A percentile compares a stretch with the other conserved stretches of the same genome.
Conservation (phyloP, 1,140 invertebrate genomes). For the Physella acuta region DNA sequence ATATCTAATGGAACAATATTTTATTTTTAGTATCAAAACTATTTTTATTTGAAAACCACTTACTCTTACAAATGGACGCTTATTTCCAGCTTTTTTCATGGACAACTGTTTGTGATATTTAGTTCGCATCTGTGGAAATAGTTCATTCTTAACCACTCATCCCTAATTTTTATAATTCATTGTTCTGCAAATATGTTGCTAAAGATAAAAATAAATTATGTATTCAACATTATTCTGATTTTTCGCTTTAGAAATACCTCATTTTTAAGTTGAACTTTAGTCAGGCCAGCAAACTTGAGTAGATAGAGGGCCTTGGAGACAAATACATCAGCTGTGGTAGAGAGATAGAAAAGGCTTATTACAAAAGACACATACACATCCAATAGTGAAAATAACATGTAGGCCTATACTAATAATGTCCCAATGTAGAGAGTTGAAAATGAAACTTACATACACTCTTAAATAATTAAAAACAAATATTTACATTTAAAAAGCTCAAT, state of each 20-base stretch:
- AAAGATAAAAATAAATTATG: not conserved
- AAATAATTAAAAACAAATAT: not conserved
- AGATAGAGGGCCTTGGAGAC: constrained; percentile 49
- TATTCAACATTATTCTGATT: no score
- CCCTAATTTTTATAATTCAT: no score
- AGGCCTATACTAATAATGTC: not conserved
- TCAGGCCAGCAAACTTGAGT: constrained; percentile 55
- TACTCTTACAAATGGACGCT: constrained; percentile 28
- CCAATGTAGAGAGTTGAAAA: not conserved
- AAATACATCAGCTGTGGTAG: constrained; percentile 19
- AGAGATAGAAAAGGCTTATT: not conserved
- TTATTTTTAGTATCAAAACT: no score
- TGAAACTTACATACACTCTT: not conserved
- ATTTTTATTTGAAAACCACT: no score
- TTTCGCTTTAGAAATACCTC: no score
- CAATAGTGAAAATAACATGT: not conserved
- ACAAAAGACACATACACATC: no score
- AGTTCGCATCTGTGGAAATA: constrained; percentile 25
- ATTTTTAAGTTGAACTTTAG: constrained; percentile 51
- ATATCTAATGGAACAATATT: no score
- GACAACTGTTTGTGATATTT: constrained; percentile 30
- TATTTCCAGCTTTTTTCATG: constrained; percentile 35
- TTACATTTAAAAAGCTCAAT: no score
- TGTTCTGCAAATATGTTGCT: no score
- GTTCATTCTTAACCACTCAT: no score